A percentile compares a stretch with the other conserved stretches of the same genome.
phyloP scores from a whole-genome alignment of 2,797 vertebrate genomes.

The Corythornis leucogaster region DNA sequence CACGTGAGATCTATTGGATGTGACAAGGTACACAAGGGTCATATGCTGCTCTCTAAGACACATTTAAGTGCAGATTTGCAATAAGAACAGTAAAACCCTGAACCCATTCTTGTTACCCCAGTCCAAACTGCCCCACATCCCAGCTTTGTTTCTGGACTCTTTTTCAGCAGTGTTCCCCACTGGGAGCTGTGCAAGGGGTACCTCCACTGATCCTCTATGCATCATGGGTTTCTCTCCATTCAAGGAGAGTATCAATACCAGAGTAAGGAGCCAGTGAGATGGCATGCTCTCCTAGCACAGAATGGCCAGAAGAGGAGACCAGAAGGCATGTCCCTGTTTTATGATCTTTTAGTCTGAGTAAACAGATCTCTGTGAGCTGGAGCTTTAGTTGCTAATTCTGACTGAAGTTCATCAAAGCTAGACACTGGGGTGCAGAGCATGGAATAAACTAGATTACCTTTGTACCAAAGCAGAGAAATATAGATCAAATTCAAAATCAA shows the following conservation, averaged over 20 bases:
- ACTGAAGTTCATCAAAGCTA: not conserved
- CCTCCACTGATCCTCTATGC: accelerated
- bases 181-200: not conserved
- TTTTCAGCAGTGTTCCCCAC: not conserved
- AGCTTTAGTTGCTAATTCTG: conserved; percentile 12
- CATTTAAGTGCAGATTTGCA: not conserved
- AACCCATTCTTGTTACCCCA: not conserved
- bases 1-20: not conserved
- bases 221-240: not conserved
- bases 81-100: not conserved
- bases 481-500: not conserved
- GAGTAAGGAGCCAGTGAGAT: not conserved
- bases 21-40: conserved; percentile 46
- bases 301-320: not conserved
- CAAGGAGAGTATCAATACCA: not conserved
- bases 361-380: not conserved
- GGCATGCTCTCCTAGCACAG: not conserved
- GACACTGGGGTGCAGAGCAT: not conserved
- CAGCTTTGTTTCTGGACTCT: not conserved
- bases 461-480: not conserved
- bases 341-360: not conserved
- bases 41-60: not conserved
- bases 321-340: not conserved
- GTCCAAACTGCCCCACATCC: not conserved
- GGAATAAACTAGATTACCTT: not conserved